Conservation (phyloP, 2,113 vertebrate species). For the Zosterops lateralis region DNA sequence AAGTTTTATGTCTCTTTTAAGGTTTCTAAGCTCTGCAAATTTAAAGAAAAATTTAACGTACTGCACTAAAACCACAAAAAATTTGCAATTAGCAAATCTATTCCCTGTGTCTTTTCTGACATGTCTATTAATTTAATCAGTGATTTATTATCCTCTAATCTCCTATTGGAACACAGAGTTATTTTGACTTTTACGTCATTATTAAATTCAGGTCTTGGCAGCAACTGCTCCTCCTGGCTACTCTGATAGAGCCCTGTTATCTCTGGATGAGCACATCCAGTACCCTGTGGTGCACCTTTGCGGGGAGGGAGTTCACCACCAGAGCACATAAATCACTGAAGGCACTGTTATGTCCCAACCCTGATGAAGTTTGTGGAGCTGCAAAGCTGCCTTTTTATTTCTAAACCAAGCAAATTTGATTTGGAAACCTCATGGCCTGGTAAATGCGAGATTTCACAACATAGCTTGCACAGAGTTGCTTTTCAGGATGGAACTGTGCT, state of each 20-base stretch:
- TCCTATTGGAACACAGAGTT: background rate
- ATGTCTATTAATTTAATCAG: background rate
- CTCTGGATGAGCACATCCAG: background rate
- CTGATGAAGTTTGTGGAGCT: background rate
- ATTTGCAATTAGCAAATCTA: background rate
- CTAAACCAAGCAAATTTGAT: slow-evolving; percentile 21
- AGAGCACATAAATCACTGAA: background rate
- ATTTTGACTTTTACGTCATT: background rate
- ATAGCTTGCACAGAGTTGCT: background rate
- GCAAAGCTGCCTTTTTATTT: slow-evolving; percentile 15
- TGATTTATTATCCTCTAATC: background rate
- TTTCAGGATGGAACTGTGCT: slow-evolving; percentile 33
- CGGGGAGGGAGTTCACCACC: background rate
- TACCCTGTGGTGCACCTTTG: background rate
- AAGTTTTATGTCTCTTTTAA: background rate
- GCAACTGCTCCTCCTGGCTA: background rate
- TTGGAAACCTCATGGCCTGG: background rate
- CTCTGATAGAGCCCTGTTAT: background rate
- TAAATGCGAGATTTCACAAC: slow-evolving; percentile 30
- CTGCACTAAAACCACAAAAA: background rate
- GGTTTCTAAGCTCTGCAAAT: background rate
- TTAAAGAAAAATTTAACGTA: background rate
- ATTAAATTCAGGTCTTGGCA: background rate
- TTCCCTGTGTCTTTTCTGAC: background rate
- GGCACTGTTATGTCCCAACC: background rate